A percentile compares a stretch with the other conserved stretches of the same genome.
phyloP scores from a whole-genome alignment of 64 coral and sea anemone genomes.

The Dendrophyllia cribrosa region DNA sequence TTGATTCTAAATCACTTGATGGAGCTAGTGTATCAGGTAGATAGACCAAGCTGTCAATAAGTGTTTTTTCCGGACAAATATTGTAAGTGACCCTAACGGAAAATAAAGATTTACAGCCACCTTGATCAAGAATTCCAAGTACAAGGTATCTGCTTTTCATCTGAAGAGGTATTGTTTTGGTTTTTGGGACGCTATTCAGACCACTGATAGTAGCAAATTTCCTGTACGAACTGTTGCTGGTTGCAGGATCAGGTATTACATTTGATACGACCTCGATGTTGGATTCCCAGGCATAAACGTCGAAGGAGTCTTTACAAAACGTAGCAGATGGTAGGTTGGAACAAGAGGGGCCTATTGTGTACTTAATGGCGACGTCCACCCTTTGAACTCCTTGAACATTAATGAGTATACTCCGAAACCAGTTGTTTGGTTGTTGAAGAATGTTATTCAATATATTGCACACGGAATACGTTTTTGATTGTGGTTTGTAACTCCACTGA shows the following conservation, averaged over 20 bases:
- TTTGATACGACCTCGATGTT: neutral
- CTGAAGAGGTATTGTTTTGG: neutral
- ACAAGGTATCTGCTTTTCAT: neutral
- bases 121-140: neutral
- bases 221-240: neutral
- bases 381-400: neutral
- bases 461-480: too few species aligned
- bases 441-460: too few species aligned
- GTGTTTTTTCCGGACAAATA: neutral
- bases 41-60: neutral
- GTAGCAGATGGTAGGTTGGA: neutral
- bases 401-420: neutral
- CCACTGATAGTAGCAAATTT: neutral
- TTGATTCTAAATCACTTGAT: neutral
- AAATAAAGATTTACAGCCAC: neutral
- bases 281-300: neutral
- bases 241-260: neutral
- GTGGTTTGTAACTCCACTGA: too few species aligned
- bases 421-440: neutral
- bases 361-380: neutral
- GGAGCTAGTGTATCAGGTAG: neutral
- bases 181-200: neutral
- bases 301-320: neutral
- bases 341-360: neutral
- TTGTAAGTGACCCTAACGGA: conserved; percentile 8